A percentile compares a stretch with the other conserved stretches of the same genome.
Evolutionary conservation across 1,140 invertebrate genomes (phyloP).

Genomic region (Pseudomyrmex pallidus): DNA sequence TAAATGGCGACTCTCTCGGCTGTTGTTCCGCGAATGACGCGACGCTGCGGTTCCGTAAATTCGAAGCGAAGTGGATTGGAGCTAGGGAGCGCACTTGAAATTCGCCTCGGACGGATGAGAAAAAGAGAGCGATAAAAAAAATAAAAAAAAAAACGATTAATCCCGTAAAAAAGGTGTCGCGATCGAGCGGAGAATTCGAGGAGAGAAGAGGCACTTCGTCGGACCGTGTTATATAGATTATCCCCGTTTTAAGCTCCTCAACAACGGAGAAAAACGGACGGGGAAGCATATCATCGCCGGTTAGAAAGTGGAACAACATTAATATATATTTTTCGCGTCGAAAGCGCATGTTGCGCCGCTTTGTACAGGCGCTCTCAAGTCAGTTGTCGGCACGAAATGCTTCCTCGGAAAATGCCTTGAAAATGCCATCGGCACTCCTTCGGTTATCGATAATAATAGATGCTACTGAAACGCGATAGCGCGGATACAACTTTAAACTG

Average conservation of each 20-base stretch:
- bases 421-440: slow-evolving; percentile 20
- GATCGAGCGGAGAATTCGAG: no score
- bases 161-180: neutral
- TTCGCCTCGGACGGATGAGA: neutral
- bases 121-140: neutral
- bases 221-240: no score
- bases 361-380: no score
- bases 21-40: neutral
- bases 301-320: slow-evolving; percentile 10
- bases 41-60: no score
- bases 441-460: slow-evolving; percentile 5
- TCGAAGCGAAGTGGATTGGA: no score
- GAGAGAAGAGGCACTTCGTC: no score
- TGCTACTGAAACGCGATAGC: neutral
- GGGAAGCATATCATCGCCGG: neutral
- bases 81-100: no score
- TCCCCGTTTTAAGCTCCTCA: no score
- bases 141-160: neutral
- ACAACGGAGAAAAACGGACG: neutral
- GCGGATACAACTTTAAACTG: neutral
- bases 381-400: neutral
- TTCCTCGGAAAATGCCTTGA: neutral
- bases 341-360: neutral
- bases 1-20: slow-evolving; percentile 10
- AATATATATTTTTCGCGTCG: slow-evolving; percentile 33